Conservation (phyloP, 1,140 invertebrate genomes). For the Spodoptera frugiperda region DNA sequence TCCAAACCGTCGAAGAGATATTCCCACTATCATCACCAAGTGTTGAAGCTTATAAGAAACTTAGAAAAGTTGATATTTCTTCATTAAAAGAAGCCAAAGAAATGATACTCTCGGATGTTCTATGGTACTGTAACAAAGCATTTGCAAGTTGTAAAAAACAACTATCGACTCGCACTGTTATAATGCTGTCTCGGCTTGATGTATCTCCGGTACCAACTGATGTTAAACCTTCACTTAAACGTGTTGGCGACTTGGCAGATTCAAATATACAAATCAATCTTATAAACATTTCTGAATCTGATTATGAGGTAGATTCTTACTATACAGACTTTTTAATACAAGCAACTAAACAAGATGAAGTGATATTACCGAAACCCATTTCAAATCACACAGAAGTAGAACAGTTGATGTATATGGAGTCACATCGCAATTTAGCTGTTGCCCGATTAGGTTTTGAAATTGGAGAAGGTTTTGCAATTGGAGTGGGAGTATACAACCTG, state of each 20-base stretch:
- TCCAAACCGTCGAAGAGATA: slow-evolving; percentile 69
- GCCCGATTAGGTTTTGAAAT: slow-evolving; percentile 75
- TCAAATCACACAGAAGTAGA: slow-evolving; percentile 65
- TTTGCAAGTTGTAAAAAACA: slow-evolving; percentile 78
- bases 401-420: slow-evolving; percentile 68
- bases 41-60: slow-evolving; percentile 70
- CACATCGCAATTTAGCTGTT: slow-evolving; percentile 73
- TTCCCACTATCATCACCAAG: slow-evolving; percentile 68
- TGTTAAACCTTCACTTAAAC: slow-evolving; percentile 66
- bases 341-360: slow-evolving; percentile 66
- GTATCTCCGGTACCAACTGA: slow-evolving; percentile 65
- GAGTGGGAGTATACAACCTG: slow-evolving; percentile 73
- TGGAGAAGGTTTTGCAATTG: slow-evolving; percentile 70
- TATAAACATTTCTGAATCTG: slow-evolving; percentile 69
- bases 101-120: slow-evolving; percentile 72
- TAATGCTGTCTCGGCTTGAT: slow-evolving; percentile 70
- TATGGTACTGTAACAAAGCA: slow-evolving; percentile 77
- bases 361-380: slow-evolving; percentile 63
- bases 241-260: slow-evolving; percentile 71
- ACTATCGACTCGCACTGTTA: slow-evolving; percentile 66
- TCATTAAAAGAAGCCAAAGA: slow-evolving; percentile 66
- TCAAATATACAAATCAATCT: slow-evolving; percentile 73
- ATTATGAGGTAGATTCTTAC: slow-evolving; percentile 66
- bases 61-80: slow-evolving; percentile 62
- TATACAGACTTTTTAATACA: slow-evolving; percentile 73